Evolutionary conservation across 2,888 invertebrate genomes (phyloP).

Genomic region (Cyrtodaria siliqua): DNA sequence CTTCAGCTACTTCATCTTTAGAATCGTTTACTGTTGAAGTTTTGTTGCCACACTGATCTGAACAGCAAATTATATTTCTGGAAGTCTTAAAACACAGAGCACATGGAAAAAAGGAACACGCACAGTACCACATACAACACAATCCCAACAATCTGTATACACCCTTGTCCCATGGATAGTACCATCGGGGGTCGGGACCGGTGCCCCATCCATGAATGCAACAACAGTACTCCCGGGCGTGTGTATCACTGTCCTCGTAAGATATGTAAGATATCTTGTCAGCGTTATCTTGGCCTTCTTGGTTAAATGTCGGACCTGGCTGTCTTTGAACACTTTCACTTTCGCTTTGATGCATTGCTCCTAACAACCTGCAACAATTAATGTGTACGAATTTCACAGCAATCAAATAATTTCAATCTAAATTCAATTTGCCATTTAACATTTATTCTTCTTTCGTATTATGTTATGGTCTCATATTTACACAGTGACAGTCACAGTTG

Average conservation of each 20-base stretch:
- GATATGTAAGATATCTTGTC: slow-evolving; percentile 23
- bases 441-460: no score
- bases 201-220: slow-evolving; percentile 63
- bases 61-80: slow-evolving; percentile 54
- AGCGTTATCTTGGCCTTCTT: background rate
- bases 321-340: no score
- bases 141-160: slow-evolving; percentile 46
- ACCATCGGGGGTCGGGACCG: slow-evolving; percentile 67
- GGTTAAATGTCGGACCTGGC: no score
- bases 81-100: slow-evolving; percentile 34
- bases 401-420: no score
- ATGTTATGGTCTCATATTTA: no score
- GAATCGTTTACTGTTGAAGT: background rate
- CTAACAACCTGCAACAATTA: no score
- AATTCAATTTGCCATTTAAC: no score
- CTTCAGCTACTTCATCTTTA: slow-evolving; percentile 39
- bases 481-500: no score
- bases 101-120: slow-evolving; percentile 47
- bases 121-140: slow-evolving; percentile 63
- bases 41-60: slow-evolving; percentile 45
- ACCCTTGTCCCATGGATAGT: slow-evolving; percentile 70
- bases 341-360: no score
- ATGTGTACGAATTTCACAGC: no score
- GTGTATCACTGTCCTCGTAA: slow-evolving; percentile 59
- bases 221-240: slow-evolving; percentile 61